Evolutionary conservation across 2,113 vertebrate species (phyloP).

Genomic region (Todiramphus saurophagus): DNA sequence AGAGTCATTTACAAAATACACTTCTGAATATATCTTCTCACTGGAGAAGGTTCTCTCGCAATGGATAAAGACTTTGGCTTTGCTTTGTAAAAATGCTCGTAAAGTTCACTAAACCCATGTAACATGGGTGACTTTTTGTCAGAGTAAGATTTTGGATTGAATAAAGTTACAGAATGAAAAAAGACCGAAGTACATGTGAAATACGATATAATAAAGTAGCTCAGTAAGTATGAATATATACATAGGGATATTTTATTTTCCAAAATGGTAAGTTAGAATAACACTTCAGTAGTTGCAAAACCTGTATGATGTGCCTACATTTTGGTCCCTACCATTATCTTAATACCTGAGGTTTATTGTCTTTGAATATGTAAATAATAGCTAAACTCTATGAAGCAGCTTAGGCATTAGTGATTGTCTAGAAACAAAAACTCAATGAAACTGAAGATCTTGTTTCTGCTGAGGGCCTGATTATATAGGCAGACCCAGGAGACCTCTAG

Average conservation of each 20-base stretch:
- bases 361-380: not conserved
- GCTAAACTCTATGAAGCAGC: not conserved
- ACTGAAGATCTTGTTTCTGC: not conserved
- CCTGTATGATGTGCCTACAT: not conserved
- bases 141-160: not conserved
- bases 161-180: not conserved
- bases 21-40: not conserved
- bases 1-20: not conserved
- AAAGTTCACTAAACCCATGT: not conserved
- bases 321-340: not conserved
- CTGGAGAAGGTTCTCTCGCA: not conserved
- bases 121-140: not conserved
- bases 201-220: not conserved
- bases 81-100: not conserved
- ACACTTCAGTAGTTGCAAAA: not conserved
- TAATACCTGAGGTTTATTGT: not conserved
- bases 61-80: not conserved
- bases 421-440: not conserved
- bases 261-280: not conserved
- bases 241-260: not conserved
- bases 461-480: not conserved
- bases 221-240: not conserved
- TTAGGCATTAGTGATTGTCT: not conserved
- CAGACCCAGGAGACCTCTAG: not conserved
- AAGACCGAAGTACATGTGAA: not conserved